Evolutionary conservation across 2,113 vertebrate genomes (phyloP).

Genomic region (Shinisaurus crocodilurus): DNA sequence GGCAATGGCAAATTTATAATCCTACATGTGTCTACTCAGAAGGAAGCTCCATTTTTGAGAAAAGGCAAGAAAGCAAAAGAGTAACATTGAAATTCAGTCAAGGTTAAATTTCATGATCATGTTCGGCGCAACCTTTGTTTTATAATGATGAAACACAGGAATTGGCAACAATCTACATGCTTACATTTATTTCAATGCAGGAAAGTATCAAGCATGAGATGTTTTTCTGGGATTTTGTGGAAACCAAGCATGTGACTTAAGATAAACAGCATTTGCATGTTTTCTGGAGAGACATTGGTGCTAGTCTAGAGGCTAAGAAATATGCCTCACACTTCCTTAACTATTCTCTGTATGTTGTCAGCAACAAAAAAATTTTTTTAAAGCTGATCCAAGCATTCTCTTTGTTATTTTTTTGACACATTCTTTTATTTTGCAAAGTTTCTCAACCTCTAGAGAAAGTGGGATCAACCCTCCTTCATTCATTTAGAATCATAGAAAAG

Average conservation of each 20-base stretch:
- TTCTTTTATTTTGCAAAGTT: no score
- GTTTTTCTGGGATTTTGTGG: not conserved
- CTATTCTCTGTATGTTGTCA: not conserved
- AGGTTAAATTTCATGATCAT: not conserved
- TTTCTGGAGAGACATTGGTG: not conserved
- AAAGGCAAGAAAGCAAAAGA: no score
- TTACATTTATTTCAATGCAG: not conserved
- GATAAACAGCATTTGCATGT: not conserved
- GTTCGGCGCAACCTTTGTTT: not conserved
- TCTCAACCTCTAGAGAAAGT: no score
- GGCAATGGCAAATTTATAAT: no score
- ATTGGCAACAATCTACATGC: not conserved
- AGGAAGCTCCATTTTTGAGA: no score
- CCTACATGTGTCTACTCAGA: no score
- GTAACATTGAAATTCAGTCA: no score
- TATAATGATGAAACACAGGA: not conserved
- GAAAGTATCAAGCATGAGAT: not conserved
- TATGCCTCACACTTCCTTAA: not conserved
- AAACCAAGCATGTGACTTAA: not conserved
- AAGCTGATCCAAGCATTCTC: no score
- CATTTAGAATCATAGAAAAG: no score
- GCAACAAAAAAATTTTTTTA: conserved; percentile 7
- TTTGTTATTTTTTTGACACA: no score
- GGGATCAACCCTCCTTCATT: no score
- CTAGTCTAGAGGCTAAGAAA: not conserved